Percentiles rank a stretch among this genome's conserved stretches.
Evolutionary conservation across 2,113 vertebrate genomes (phyloP).

Genomic region (Catharus bicknelli): DNA sequence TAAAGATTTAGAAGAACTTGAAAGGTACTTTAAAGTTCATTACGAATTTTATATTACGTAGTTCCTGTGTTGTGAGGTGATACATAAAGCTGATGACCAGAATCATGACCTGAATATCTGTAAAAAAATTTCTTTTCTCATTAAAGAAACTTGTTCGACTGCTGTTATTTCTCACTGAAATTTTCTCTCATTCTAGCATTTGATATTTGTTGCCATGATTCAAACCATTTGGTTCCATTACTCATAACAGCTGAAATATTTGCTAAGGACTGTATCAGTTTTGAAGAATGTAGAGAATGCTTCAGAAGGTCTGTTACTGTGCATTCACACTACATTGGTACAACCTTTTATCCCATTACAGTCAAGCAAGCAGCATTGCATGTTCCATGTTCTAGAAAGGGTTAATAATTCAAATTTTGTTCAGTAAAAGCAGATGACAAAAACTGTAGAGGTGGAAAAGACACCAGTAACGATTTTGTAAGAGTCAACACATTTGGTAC

Average conservation of each 20-base stretch:
- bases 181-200: neutral
- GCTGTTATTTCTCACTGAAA: neutral
- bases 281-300: neutral
- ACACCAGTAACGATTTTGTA: neutral
- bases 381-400: neutral
- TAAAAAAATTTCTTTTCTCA: neutral
- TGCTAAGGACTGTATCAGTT: neutral
- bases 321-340: neutral
- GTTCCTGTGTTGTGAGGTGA: neutral
- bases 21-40: neutral
- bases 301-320: neutral
- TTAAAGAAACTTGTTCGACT: neutral
- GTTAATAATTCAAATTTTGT: neutral
- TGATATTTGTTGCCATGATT: neutral
- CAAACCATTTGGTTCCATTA: constrained; percentile 3
- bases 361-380: neutral
- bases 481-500: neutral
- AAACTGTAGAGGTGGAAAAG: neutral
- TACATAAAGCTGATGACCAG: neutral
- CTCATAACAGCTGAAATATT: constrained; percentile 7
- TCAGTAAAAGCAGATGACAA: neutral
- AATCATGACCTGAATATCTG: neutral
- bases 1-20: neutral
- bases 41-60: neutral
- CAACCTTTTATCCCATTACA: neutral